Evolutionary conservation across 2,888 invertebrate species (phyloP), one percentile per base, ranked within the genome.

Genomic region (Fissipunctia ypsillon): DNA sequence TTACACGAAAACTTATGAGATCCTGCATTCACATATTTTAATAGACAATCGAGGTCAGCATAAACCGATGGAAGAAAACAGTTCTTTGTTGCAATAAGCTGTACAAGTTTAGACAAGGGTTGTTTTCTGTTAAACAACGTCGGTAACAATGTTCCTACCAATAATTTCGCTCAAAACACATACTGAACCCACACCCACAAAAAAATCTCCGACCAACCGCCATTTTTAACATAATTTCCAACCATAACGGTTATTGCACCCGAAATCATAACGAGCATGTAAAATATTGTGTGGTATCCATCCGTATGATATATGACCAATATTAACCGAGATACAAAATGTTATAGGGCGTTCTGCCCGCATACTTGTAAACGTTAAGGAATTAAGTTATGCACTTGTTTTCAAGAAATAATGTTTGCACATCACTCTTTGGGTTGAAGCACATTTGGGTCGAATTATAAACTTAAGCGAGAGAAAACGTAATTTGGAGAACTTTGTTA

Each of bases 241-340:
- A 48, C 80, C 81, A 82, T 90, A 91, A 90, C 90, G 88, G 89
- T 91, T 89, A 90, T 86, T 85, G 82, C 87, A 85, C 85, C 90
- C 88, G 81, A 88, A 90, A 89, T 82, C 76, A 84, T 89, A 91
- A 92, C 92, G 91, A 92, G 90, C 83, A 66, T 76, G 87, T 90
- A 89, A 92, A 88, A 91, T 90, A 92, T 92, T 87, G 89, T 83
- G 48, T 61, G 80, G 84, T 73, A 76, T 71, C 77, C 84, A 81
- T 82, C 79, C 72, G 63, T 78, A 89, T 91, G 90, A 91, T 90
- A 82, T 87, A 92, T 89, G 87, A 81, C 67, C 80, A 65, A 86
- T 88, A 91, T 91, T 90, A 87, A 81, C 78, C 61, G 73, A 71
- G 75, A 69, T 74, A 80, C 83, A 78, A 75, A 79, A 83, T 83